These are phyloP conservation scores for Toxonevra muliebris DNA, from an alignment of 2,888 invertebrate genomes.

Conservation along the genomic window DNA sequence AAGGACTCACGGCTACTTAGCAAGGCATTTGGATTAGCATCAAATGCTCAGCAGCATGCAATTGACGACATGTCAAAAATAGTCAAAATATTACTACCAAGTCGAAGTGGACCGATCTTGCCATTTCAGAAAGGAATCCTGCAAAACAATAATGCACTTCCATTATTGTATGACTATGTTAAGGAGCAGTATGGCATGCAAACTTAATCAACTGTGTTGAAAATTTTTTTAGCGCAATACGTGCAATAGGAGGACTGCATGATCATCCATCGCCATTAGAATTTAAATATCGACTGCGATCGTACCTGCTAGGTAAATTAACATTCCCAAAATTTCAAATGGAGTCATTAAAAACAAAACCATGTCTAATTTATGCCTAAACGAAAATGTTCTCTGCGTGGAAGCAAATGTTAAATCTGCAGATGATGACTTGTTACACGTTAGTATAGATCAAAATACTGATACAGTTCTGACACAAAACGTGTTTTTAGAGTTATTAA, in stretches of 20 bases:
- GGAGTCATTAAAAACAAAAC: too few relatives aligned
- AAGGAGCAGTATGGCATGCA: too few relatives aligned
- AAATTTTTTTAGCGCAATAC: background rate
- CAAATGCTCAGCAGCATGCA: background rate
- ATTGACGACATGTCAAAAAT: background rate
- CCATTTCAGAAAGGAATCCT: background rate
- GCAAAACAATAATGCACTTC: too few relatives aligned
- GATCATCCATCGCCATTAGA: background rate
- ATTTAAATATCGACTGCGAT: too few relatives aligned
- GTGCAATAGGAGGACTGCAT: background rate
- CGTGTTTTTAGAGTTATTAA: too few relatives aligned
- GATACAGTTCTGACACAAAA: too few relatives aligned
- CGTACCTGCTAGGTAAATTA: background rate
- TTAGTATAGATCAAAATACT: too few relatives aligned
- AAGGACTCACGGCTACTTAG: background rate
- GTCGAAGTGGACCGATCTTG: background rate
- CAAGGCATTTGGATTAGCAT: background rate
- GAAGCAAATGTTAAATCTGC: too few relatives aligned
- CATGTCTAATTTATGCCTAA: too few relatives aligned
- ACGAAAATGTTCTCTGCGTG: too few relatives aligned
- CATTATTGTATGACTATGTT: background rate
- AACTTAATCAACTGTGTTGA: background rate
- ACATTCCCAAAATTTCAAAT: too few relatives aligned
- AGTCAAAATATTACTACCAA: background rate
- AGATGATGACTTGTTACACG: too few relatives aligned